phyloP scores from a whole-genome alignment of 2,113 vertebrate genomes.

The Suricata suricatta region DNA sequence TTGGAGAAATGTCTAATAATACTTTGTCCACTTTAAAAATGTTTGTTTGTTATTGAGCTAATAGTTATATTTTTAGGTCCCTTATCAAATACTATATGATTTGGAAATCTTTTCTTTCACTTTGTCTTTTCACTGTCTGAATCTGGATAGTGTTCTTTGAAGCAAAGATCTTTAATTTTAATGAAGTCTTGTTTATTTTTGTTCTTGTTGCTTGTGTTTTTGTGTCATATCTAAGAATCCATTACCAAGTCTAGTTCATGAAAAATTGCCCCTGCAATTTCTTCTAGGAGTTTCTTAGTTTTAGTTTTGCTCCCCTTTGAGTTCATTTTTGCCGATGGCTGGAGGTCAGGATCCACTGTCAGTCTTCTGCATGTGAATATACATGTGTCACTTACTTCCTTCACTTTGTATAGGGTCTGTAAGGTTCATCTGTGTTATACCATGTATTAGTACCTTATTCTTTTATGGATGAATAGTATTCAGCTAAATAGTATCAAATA shows the following conservation, averaged over 20 bases:
- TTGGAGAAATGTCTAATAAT: not conserved
- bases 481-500: not conserved
- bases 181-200: not conserved
- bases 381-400: not conserved
- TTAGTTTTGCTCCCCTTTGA: not conserved
- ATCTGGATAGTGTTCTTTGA: not conserved
- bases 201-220: not conserved
- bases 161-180: not conserved
- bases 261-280: not conserved
- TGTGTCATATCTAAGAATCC: not conserved
- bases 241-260: not conserved
- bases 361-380: not conserved
- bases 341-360: not conserved
- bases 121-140: not conserved
- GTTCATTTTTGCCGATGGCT: not conserved
- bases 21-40: not conserved
- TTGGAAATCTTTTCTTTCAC: not conserved
- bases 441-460: not conserved
- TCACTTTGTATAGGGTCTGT: not conserved
- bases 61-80: not conserved
- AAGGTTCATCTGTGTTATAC: not conserved
- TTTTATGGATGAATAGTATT: not conserved
- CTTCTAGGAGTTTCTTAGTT: not conserved
- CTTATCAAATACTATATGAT: not conserved
- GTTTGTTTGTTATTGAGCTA: not conserved